Base-by-base conservation (phyloP, 2,797 vertebrate genomes). In the Channa striata region DNA sequence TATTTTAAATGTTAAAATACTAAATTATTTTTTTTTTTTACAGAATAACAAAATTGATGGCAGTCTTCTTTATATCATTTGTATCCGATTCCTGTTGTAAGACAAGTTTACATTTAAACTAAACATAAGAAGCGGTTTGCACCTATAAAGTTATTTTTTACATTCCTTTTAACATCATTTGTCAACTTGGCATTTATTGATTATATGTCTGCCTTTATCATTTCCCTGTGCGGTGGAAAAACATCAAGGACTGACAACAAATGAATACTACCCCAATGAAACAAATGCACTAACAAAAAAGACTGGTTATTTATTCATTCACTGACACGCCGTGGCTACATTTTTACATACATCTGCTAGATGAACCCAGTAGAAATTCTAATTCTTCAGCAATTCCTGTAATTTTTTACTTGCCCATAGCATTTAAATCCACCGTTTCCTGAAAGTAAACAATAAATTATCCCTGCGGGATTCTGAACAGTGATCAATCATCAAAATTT, bases 221-320 rank as follows among this genome's bases (percentile, higher is more conserved):
- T 20, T 46, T 1, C 6, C 20, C 20, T 25, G 17, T 34, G 21
- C 8, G 20, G 16, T 5, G 4, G 33, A 47, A 56, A 56, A 53
- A 51, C 16, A n/a, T n/a, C n/a, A 52, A 42, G 20, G 52, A 54
- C 36, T 37, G 36, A 48, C 33, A 43, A 39, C 20, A 5, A 50
- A 43, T 16, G 14, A 4, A 17, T 9, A n/a, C 25, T 4, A 59
- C 8, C n/a, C 21, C 13, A 30, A 11, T 1, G 47, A 58, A 8
- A 34, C 10, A 9, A 19, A 4, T 0, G 7, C n/a, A 36, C n/a
- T 6, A n/a, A 21, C 17, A 43, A 11, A 42, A 52, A 33, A 53
- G 40, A 40, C 59, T 5, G n/a, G n/a, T 50, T 50, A 44, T 46
- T 20, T 51, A 39, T 40, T 62, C 36, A 23, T 40, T 43, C 25